phyloP scores from a whole-genome alignment of 2,113 vertebrate species.

The Rhabdornis inornatus region DNA sequence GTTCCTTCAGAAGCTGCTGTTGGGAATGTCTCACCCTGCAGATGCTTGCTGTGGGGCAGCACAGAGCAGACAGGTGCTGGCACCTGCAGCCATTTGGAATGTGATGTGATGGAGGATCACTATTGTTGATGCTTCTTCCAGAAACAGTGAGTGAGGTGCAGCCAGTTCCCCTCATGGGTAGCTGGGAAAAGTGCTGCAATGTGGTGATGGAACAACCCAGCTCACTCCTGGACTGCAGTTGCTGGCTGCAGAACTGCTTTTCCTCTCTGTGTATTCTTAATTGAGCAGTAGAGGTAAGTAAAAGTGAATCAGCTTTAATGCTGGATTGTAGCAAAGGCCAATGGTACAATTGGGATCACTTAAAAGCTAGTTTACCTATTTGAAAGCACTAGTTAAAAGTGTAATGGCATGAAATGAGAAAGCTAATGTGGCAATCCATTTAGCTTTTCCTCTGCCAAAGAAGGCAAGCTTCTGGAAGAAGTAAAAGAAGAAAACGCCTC shows the following conservation, averaged over 20 bases:
- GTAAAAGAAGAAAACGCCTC: not conserved
- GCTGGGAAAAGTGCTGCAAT: rapidly evolving
- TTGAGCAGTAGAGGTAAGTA: conserved; percentile 3
- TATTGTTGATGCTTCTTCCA: not conserved
- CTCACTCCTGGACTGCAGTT: not conserved
- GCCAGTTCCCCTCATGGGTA: not conserved
- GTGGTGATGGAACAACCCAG: not conserved
- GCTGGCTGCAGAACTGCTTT: not conserved
- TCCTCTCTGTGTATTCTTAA: not conserved
- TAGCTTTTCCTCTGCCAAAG: not conserved
- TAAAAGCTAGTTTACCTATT: not conserved
- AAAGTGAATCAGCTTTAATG: conserved; percentile 2
- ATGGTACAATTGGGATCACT: not conserved
- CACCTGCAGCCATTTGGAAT: not conserved
- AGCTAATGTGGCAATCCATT: not conserved
- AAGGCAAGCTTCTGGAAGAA: not conserved
- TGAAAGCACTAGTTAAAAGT: conserved; percentile 9
- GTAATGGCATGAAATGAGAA: not conserved
- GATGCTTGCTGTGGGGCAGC: not conserved
- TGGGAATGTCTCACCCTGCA: rapidly evolving
- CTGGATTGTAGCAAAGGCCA: not conserved
- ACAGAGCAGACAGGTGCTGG: not conserved
- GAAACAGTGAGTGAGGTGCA: not conserved
- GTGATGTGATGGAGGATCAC: rapidly evolving
- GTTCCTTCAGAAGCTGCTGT: not conserved